Evolutionary conservation across 2,888 invertebrate species (phyloP), one percentile per base, ranked within the genome.

Genomic region (Rambutsinella grinnellia): DNA sequence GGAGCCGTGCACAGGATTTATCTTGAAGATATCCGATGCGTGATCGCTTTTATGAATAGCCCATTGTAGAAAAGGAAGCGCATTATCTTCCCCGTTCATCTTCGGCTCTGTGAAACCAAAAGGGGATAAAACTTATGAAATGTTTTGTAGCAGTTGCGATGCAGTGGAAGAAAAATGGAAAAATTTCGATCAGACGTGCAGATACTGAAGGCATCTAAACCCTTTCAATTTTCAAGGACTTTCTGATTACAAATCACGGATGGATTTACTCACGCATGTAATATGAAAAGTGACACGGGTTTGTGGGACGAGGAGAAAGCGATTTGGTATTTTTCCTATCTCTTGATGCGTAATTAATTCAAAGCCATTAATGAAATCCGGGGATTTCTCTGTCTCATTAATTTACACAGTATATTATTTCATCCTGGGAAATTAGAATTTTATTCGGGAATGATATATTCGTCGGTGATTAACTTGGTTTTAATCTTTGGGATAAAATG

Each of bases 381-480:
- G n/a, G n/a, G n/a, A n/a, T n/a, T 13, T 36, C 36, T 79, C 81
- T 79, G 82, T 82, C 82, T 82, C 82, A 82, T 82, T 80, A 82
- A 79, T 78, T 82, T 79, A 76, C 75, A 80, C 66, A 36, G 71
- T 47, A 71, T 78, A 80, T 79, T 79, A 79, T 80, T 80, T 79
- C n/a, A n/a, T 44, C 24, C 71, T 71, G 54, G 58, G 72, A 71
- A 71, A 71, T 80, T 75, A 77, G 28, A n/a, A n/a, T n/a, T n/a
- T n/a, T n/a, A n/a, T n/a, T 13, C 36, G 13, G 36, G 36, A 36
- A 36, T 36, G 13, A 13, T 36, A 13, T 36, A 36, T 5, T 36
- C n/a, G n/a, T n/a, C n/a, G n/a, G n/a, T n/a, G n/a, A n/a, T n/a
- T n/a, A n/a, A n/a, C n/a, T n/a, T n/a, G n/a, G n/a, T n/a, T n/a